A percentile compares a stretch with the other conserved stretches of the same genome.
These are phyloP conservation scores for Muntiacus reevesi DNA, from an alignment of 2,113 vertebrate species.

Conservation along the genomic window DNA sequence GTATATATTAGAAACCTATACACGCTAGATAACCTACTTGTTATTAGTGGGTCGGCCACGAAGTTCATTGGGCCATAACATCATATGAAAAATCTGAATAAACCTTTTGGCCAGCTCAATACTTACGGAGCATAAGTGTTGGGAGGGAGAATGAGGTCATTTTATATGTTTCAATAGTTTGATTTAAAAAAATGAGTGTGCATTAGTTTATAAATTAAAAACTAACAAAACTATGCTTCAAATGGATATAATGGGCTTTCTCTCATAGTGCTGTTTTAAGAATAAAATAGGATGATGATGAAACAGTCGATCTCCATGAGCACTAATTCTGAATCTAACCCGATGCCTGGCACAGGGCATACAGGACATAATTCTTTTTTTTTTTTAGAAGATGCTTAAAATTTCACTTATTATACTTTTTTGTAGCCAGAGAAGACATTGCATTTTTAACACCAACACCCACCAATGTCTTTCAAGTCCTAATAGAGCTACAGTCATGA, in stretches of 20 bases:
- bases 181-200: neutral
- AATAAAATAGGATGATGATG: neutral
- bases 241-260: neutral
- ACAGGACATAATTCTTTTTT: accelerated
- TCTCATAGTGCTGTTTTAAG: neutral
- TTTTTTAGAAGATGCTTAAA: neutral
- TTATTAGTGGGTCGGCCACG: neutral
- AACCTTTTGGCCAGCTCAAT: neutral
- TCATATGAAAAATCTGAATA: neutral
- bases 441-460: neutral
- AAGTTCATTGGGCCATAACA: neutral
- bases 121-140: neutral
- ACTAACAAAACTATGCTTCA: neutral
- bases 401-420: neutral
- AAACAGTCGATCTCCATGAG: accelerated
- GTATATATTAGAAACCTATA: accelerated
- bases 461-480: neutral
- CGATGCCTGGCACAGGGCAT: accelerated
- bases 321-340: neutral
- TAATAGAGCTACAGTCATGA: neutral
- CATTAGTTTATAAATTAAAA: neutral
- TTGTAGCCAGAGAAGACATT: neutral
- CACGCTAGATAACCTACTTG: neutral
- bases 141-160: neutral
- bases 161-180: neutral